Conservation (phyloP, 2,797 vertebrate species). For the Eulemur rubriventer region DNA sequence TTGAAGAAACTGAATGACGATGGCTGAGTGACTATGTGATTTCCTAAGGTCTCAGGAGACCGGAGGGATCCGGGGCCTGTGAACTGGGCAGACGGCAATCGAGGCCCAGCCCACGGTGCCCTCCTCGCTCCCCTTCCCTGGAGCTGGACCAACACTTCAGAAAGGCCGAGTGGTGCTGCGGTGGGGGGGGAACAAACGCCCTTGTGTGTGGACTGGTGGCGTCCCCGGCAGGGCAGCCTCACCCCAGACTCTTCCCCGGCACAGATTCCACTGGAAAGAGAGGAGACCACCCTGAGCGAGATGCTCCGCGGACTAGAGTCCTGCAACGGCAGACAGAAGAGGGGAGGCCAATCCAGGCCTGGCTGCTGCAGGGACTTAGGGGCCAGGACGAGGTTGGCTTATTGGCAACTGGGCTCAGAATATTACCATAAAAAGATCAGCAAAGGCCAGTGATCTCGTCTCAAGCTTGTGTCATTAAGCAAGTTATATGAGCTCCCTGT, state of each 20-base stretch:
- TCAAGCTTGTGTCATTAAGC: too few relatives aligned
- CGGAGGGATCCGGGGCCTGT: not conserved
- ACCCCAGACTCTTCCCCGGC: fast-evolving
- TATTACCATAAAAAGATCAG: too few relatives aligned
- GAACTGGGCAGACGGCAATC: not conserved
- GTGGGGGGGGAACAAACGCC: not conserved
- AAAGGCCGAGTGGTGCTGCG: not conserved
- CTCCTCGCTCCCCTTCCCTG: not conserved
- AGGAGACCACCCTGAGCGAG: not conserved
- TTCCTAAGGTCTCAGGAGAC: not conserved
- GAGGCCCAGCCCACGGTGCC: not conserved
- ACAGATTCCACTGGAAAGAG: not conserved
- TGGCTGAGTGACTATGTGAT: not conserved
- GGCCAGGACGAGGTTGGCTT: fast-evolving
- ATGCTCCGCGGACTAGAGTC: not conserved
- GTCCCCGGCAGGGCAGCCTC: not conserved
- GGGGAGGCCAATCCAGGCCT: not conserved
- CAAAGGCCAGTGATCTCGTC: not conserved
- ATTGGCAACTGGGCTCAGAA: not conserved
- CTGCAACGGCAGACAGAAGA: not conserved
- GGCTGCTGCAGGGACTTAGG: fast-evolving
- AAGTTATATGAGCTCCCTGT: not conserved
- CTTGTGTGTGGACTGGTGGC: not conserved
- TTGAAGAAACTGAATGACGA: not conserved
- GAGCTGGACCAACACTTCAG: not conserved